Evolutionary conservation across 2,888 invertebrate species (phyloP), one percentile per base, ranked within the genome.

Genomic region (Lamproptera curius): DNA sequence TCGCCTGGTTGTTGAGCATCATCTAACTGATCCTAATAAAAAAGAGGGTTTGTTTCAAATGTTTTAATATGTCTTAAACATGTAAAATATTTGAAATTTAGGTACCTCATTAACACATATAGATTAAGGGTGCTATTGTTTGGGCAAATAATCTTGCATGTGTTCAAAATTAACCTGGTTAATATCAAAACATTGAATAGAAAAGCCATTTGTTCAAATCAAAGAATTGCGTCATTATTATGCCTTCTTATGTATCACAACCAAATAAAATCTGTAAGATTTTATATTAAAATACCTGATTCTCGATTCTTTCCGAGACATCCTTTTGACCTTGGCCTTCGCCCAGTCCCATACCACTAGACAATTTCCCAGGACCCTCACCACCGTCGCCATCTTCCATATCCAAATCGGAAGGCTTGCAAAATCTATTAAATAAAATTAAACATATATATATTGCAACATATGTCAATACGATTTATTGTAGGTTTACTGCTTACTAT

Each of bases 301-400:
- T 82, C 59, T 96, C 95, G 42, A 98, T 95, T 67, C 92, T 92
- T 51, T 99, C 98, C 0, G 98, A 98, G 16, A 98, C 97, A 76
- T 99, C 99, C 63, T 95, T 96, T 58, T 95, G 92, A 1, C 97
- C 97, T 80, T 94, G 93, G 0, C 98, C 98, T 53, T 98, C 98
- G 0, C 97, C 97, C 2, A 98, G 86, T 0, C 98, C 98, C 69
- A 95, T 94, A 4, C 96, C 96, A 53, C 93, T 91, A 0, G 92
- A 89, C 17, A 89, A 70, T 46, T 89, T 89, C 1, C 91, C 89
- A 0, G 90, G 89, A 1, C 81, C 78, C 15, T 90, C 90, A 9
- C 91, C 92, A 16, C 92, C 91, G 54, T 93, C 92, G n/a, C 92
- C 91, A 57, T 93, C 92, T 28, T 94, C 94, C 62, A 91, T 92